Evolutionary conservation across 2,888 invertebrate species (phyloP), one percentile per base, ranked within the genome.

Genomic region (Octonoba sinensis): DNA sequence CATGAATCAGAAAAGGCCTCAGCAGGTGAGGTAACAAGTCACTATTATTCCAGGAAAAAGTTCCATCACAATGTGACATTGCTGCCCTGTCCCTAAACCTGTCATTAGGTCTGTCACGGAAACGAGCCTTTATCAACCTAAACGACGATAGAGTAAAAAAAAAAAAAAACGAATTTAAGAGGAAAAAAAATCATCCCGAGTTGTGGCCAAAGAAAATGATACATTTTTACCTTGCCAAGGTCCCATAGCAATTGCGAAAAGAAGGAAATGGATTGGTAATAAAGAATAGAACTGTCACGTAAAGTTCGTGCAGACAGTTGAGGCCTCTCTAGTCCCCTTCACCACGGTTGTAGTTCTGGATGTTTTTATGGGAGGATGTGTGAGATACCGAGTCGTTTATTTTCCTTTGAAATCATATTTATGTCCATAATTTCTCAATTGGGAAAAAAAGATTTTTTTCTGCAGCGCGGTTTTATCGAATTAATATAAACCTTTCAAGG

Each of bases 221-320:
- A 67, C 57, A 54, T 76, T 46, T 64, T 44, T 62, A n/a, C 20
- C 46, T 49, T 59, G 56, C 62, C 64, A 70, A 74, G 62, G 75
- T 62, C 36, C 59, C 27, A 6, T 51, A 60, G 51, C 36, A 20
- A 36, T 75, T 75, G 76, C 46, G 76, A 76, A 69, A 70, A 60
- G 47, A 54, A 51, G 51, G 56, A 73, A 60, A 22, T 65, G 73
- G 56, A 64, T 22, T 24, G 20, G 18, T 24, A n/a, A 62, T 22
- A 65, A 69, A 73, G 47, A 69, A 56, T 36, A 76, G 62, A 56
- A 76, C 62, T 76, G 76, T 76, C 76, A 70, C 76, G 69, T 67
- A 60, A 44, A 46, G 56, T 47, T 36, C 67, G 59, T 36, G 60
- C 3, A 11, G 71, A 69, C 69, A 69, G 18, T 46, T 16, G 36